phyloP scores from a whole-genome alignment of 2,888 invertebrate species.

The Leucophenga montana region DNA sequence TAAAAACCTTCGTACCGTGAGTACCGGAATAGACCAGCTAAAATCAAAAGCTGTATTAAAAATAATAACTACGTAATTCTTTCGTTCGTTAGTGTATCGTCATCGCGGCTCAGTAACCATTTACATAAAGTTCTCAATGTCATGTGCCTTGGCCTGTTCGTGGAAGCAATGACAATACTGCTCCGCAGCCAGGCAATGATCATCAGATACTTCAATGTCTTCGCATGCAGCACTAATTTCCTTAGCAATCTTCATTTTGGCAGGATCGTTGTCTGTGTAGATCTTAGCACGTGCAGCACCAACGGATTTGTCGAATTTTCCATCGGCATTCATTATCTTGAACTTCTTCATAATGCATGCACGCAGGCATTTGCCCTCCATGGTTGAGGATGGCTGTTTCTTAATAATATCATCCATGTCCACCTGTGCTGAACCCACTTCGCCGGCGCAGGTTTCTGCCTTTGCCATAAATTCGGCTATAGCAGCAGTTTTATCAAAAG shows the following conservation, averaged over 20 bases:
- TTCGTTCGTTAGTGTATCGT: no score
- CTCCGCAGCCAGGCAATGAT: constrained; percentile 53
- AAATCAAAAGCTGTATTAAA: constrained; percentile 24
- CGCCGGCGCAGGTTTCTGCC: constrained; percentile 51
- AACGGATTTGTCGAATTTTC: constrained; percentile 45
- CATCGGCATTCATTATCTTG: constrained; percentile 48
- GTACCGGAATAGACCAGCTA: constrained; percentile 10
- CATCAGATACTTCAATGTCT: constrained; percentile 35
- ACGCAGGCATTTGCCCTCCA: constrained; percentile 54
- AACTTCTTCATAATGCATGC: constrained; percentile 51
- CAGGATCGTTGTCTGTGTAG: constrained; percentile 41
- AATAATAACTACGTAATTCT: not conserved
- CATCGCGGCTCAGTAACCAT: not conserved
- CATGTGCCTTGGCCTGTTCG: constrained; percentile 41
- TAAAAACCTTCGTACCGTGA: no score
- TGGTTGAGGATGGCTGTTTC: constrained; percentile 39
- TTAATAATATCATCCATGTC: constrained; percentile 47
- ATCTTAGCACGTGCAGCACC: constrained; percentile 41
- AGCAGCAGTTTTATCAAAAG: constrained; percentile 48
- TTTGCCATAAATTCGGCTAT: constrained; percentile 41
- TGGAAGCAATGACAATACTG: constrained; percentile 47
- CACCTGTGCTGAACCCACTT: constrained; percentile 58
- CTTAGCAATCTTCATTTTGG: constrained; percentile 42
- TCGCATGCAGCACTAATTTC: constrained; percentile 47
- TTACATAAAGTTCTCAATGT: constrained; percentile 36